Conservation (phyloP, 2,888 invertebrate species). For the Dynastes maya region DNA sequence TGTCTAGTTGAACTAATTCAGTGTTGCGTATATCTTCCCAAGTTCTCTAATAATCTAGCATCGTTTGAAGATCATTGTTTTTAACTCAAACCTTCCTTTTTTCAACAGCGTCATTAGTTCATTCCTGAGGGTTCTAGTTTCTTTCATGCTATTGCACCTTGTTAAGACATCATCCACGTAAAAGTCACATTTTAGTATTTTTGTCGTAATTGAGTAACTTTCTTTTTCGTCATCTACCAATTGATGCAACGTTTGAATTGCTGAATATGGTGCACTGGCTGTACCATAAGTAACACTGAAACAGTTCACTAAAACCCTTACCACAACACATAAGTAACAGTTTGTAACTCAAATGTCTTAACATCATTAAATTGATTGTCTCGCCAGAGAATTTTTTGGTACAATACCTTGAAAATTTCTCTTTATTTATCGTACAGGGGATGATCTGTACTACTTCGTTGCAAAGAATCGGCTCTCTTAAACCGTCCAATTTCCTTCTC, state of each 20-base stretch:
- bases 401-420: neutral
- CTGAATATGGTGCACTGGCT: conserved; percentile 38
- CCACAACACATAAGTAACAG: conserved; percentile 47
- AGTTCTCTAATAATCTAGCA: neutral
- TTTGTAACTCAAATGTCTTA: conserved; percentile 37
- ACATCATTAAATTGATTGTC: conserved; percentile 38
- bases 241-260: conserved; percentile 36
- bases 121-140: neutral
- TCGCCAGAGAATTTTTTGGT: conserved; percentile 55
- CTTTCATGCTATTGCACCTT: conserved; percentile 3
- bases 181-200: conserved; percentile 10
- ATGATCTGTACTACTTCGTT: too few relatives aligned
- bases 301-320: too few relatives aligned
- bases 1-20: conserved; percentile 19
- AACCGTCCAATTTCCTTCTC: too few relatives aligned
- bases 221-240: conserved; percentile 18
- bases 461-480: too few relatives aligned
- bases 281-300: conserved; percentile 46
- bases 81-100: neutral
- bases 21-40: neutral
- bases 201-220: neutral
- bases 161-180: conserved; percentile 28
- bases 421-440: too few relatives aligned
- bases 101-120: conserved; percentile 14
- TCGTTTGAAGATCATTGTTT: conserved; percentile 17